Percentiles rank a stretch among this genome's conserved stretches.
phyloP scores from a whole-genome alignment of 2,797 vertebrate genomes.

The Paratrypauchen microcephalus region DNA sequence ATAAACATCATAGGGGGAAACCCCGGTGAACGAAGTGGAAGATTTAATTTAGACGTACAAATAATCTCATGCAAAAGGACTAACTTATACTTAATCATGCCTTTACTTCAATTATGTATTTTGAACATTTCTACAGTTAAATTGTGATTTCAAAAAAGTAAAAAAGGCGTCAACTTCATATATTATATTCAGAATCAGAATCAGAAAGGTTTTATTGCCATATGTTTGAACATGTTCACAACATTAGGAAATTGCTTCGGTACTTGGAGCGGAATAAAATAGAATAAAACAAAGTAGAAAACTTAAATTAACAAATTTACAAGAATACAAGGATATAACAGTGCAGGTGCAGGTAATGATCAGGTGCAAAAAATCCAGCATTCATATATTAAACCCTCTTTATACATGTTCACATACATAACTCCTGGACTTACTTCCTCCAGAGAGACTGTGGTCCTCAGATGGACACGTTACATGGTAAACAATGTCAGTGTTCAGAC shows the following conservation, averaged over 20 bases:
- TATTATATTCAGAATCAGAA: too few species aligned
- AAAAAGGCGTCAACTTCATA: too few species aligned
- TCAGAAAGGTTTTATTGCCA: too few species aligned
- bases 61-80: background rate
- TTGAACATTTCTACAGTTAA: background rate
- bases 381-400: background rate
- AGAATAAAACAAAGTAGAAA: too few species aligned
- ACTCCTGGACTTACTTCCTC: background rate
- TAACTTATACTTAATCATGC: background rate
- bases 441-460: conserved; percentile 8
- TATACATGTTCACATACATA: background rate
- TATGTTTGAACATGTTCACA: too few species aligned
- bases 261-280: too few species aligned
- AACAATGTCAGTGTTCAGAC: conserved; percentile 43
- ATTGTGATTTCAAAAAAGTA: background rate
- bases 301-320: too few species aligned
- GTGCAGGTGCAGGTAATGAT: too few species aligned
- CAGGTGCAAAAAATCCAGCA: too few species aligned
- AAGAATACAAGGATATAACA: too few species aligned
- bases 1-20: background rate
- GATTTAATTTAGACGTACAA: background rate
- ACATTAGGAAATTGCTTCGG: too few species aligned
- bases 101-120: background rate
- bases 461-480: conserved; percentile 38
- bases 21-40: background rate